Evolutionary conservation across 2,113 vertebrate species (phyloP).

Genomic region (Ptilonorhynchus violaceus): DNA sequence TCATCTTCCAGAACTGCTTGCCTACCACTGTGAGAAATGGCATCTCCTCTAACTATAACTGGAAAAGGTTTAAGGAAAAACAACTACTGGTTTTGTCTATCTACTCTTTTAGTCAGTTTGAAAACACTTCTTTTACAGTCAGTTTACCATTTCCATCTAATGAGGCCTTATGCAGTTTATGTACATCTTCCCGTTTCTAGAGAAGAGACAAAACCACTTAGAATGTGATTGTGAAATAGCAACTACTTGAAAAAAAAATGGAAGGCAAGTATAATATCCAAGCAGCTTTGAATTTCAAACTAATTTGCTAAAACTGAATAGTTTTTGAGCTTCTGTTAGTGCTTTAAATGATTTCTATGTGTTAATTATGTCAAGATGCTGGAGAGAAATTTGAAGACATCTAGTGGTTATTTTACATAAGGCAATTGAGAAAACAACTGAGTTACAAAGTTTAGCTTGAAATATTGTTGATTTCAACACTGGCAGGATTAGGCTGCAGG

Average conservation of each 20-base stretch:
- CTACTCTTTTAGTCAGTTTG: background rate
- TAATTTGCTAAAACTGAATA: background rate
- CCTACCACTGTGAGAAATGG: background rate
- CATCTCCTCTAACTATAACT: background rate
- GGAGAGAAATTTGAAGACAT: background rate
- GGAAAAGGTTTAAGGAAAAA: background rate
- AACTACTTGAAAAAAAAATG: background rate
- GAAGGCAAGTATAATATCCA: background rate
- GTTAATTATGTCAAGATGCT: background rate
- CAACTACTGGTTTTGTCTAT: background rate
- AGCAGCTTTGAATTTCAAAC: background rate
- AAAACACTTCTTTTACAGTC: background rate
- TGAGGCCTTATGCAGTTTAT: background rate
- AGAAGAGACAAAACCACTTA: background rate
- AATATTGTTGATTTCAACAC: background rate
- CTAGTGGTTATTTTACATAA: slow-evolving; percentile 18
- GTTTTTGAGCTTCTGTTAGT: background rate
- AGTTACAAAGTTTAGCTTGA: background rate
- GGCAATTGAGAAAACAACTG: background rate
- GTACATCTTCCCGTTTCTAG: background rate
- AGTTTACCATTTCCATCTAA: background rate
- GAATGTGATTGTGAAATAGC: background rate
- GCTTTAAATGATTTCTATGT: background rate
- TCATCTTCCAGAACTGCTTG: background rate
- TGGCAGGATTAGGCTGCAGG: background rate